Conservation (phyloP, 2,888 invertebrate genomes). For the Ptychoptera contaminata region DNA sequence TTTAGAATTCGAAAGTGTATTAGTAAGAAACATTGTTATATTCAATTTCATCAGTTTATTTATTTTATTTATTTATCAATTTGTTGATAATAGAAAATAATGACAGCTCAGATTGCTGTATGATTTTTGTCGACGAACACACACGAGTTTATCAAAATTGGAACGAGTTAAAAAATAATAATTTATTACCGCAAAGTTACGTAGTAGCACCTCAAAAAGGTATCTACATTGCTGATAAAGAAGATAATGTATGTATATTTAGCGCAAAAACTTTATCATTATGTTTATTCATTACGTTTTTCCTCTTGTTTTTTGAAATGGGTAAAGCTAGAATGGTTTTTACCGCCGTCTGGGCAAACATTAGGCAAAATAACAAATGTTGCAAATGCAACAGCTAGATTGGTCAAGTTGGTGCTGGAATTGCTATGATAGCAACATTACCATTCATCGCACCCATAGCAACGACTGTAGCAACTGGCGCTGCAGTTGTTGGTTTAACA, state of each 20-base stretch:
- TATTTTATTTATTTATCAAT: too few relatives aligned
- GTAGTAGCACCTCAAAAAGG: slow-evolving; percentile 33
- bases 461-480: slow-evolving; percentile 1
- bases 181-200: slow-evolving; percentile 29
- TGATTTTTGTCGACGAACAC: slow-evolving; percentile 25
- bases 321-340: slow-evolving; percentile 1
- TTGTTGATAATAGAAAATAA: slow-evolving; percentile 8
- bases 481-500: slow-evolving; percentile 15
- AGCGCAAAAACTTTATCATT: background rate
- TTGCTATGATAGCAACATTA: slow-evolving; percentile 16
- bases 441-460: background rate
- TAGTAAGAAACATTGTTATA: slow-evolving; percentile 14
- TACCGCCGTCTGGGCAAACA: background rate
- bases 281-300: background rate
- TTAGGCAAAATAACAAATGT: slow-evolving; percentile 13
- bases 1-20: slow-evolving; percentile 23
- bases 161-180: slow-evolving; percentile 27
- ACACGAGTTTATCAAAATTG: slow-evolving; percentile 33
- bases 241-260: background rate
- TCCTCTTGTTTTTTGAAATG: background rate
- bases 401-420: slow-evolving; percentile 17
- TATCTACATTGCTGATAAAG: slow-evolving; percentile 16
- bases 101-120: slow-evolving; percentile 21
- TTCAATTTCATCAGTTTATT: background rate
- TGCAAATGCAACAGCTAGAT: slow-evolving; percentile 18